Base-by-base conservation (phyloP, 2,888 invertebrate species). In the Leptinotarsa rubiginosa region DNA sequence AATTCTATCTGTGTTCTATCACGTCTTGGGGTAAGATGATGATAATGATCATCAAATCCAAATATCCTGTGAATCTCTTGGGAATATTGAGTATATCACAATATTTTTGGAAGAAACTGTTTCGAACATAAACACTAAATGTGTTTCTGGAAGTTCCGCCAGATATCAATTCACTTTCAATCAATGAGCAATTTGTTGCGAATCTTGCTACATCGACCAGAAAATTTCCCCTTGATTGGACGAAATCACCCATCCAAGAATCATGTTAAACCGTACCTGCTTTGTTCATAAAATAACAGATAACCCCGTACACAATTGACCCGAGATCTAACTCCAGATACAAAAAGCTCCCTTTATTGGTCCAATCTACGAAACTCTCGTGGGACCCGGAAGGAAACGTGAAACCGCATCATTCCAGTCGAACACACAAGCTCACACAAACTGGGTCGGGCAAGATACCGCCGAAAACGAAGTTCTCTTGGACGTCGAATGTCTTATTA, bases 401-500 rank as follows among this genome's bases (percentile, higher is more conserved):
- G 56, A 56, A 56, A 56, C 56, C 56, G 56, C 56, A 20, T 56
- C 22, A 56, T 56, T 56, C 15, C 15, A 56, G 56, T 56, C 25
- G 56, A 56, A 56, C 22, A 56, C 22, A 56, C 56, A 56, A 4
- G 22, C 20, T 18, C 52, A 13, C 56, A 56, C 20, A 56, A 56
- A 56, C 56, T 56, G 20, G 56, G 22, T 56, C 56, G 20, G 22
- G 56, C 56, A 56, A 56, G 56, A 56, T 15, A 56, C 56, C 56
- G 56, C 25, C 20, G 20, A 20, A 56, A 15, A 22, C 56, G 25
- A 56, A 56, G 56, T 56, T 56, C 56, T 56, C 15, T 15, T 20
- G 56, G 15, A 4, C 54, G 7, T 22, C 15, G 54, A 22, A 56
- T 22, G 22, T 56, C 18, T 52, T 18, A n/a, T 18, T 18, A 20